phyloP scores from a whole-genome alignment of 2,888 invertebrate genomes.

The Agrochola litura region DNA sequence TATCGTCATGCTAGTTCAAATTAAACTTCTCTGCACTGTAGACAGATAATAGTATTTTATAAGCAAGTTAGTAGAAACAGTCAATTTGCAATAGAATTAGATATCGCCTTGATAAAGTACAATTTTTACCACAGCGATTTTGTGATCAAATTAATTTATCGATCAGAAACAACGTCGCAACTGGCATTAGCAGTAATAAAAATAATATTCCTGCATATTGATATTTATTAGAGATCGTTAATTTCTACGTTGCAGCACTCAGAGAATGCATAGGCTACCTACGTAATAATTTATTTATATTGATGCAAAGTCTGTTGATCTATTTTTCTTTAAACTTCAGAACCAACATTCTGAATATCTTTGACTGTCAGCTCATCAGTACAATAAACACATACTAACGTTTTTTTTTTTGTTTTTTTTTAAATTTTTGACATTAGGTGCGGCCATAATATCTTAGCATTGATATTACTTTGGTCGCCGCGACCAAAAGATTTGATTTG shows the following conservation, averaged over 20 bases:
- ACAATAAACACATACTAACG: conserved; percentile 5
- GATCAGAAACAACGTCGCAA: not conserved
- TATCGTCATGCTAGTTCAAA: not conserved
- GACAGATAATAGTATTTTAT: not conserved
- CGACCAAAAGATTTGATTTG: not conserved
- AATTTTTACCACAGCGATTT: conserved; percentile 1
- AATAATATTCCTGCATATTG: not conserved
- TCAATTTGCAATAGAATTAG: conserved; percentile 24
- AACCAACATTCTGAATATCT: not conserved
- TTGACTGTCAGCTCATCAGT: not conserved
- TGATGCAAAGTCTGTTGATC: not conserved
- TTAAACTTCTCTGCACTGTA: conserved; percentile 15
- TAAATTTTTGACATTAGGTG: not conserved
- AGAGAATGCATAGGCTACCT: not conserved
- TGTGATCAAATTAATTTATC: not conserved
- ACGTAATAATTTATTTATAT: not conserved
- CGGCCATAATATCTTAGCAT: conserved; percentile 1
- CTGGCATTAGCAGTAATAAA: not conserved
- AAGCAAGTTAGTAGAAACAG: conserved; percentile 13
- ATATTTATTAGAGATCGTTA: not conserved
- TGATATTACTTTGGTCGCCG: conserved; percentile 9
- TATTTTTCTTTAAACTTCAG: not conserved
- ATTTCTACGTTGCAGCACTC: not conserved
- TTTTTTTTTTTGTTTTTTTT: conserved; percentile 13
- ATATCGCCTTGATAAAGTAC: conserved; percentile 10